These are phyloP conservation scores for Oscheius sp. DNA, from an alignment of 2,888 invertebrate species.

Conservation along the genomic window DNA sequence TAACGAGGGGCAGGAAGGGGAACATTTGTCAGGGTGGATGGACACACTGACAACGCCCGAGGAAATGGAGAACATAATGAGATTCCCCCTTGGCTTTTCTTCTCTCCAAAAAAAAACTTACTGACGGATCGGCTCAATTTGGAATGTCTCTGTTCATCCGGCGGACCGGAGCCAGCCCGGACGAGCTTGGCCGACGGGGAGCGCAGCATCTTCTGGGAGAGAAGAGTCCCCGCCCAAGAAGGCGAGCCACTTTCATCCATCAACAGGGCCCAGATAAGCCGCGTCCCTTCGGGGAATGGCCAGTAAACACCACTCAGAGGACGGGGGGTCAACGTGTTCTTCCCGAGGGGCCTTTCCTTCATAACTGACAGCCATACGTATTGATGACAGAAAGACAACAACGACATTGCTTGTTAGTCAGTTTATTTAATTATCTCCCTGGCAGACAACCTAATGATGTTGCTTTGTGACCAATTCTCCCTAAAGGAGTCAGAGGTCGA, in stretches of 20 bases:
- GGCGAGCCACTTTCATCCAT: conserved; percentile 16
- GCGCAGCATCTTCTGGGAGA: conserved; percentile 16
- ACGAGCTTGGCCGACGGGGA: conserved; percentile 28
- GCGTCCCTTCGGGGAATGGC: neutral
- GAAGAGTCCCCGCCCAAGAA: conserved; percentile 8
- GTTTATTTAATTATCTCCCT: no score
- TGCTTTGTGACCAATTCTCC: no score
- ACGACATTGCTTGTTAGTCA: no score
- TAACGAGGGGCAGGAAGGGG: no score
- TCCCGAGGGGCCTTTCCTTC: neutral
- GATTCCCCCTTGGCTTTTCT: neutral
- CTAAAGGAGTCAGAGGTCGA: no score
- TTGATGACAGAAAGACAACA: neutral
- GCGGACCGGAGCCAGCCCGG: conserved; percentile 1
- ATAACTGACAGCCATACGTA: neutral
- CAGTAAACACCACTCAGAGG: conserved; percentile 28
- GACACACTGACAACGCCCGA: neutral
- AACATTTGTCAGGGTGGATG: neutral
- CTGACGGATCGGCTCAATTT: conserved; percentile 26
- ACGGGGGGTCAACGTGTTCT: conserved; percentile 20
- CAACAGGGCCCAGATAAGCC: conserved; percentile 35
- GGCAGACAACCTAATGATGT: no score
- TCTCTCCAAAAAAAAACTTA: conserved; percentile 1
- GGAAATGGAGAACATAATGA: neutral
- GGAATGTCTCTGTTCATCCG: conserved; percentile 12